These are phyloP conservation scores for Limnephilus marmoratus DNA, from an alignment of 2,888 invertebrate species.

Conservation along the genomic window DNA sequence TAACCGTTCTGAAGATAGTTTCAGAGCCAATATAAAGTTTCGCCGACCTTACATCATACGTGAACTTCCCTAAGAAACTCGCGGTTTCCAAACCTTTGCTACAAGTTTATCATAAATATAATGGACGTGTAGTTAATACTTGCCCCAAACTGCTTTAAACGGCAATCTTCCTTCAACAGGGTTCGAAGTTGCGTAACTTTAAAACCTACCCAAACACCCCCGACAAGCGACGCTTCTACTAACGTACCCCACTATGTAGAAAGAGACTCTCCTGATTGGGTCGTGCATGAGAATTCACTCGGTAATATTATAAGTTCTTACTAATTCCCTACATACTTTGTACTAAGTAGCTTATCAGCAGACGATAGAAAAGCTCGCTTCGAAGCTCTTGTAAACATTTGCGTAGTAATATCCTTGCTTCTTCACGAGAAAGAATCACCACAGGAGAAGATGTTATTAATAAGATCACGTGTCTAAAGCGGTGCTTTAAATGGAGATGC, in stretches of 20 bases:
- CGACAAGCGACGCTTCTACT: background rate
- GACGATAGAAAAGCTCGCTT: background rate
- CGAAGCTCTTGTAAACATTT: conserved; percentile 15
- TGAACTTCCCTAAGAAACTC: conserved; percentile 17
- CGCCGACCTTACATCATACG: conserved; percentile 13
- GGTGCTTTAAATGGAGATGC: background rate
- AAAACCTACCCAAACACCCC: conserved; percentile 14
- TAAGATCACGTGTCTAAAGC: background rate
- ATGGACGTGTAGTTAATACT: conserved; percentile 41
- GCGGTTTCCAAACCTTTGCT: conserved; percentile 24
- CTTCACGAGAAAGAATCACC: conserved; percentile 18
- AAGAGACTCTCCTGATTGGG: background rate
- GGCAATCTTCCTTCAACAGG: conserved; percentile 21
- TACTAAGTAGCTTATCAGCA: no score
- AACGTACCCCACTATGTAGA: background rate
- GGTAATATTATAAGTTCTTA: background rate
- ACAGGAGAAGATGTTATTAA: background rate
- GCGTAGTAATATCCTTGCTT: conserved; percentile 29
- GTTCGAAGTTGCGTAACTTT: conserved; percentile 37
- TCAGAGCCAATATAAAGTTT: conserved; percentile 37
- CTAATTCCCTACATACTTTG: background rate
- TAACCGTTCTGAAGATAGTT: conserved; percentile 12
- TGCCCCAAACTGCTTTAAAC: conserved; percentile 38
- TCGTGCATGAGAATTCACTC: background rate
- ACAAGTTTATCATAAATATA: conserved; percentile 32